phyloP scores from a whole-genome alignment of 2,113 vertebrate genomes.

The Oreochromis niloticus region DNA sequence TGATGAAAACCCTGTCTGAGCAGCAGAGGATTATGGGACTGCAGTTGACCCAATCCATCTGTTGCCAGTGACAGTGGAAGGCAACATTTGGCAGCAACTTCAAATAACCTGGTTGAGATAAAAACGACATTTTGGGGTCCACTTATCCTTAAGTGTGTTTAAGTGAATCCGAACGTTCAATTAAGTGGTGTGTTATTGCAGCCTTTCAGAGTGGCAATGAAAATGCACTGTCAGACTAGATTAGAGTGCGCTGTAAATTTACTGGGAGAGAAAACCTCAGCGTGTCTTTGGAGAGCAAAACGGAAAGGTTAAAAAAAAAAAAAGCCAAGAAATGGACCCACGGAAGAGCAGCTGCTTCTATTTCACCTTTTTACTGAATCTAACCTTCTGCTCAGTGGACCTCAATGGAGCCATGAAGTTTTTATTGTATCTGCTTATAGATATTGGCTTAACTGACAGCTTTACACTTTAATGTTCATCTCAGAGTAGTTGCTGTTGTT shows the following conservation, averaged over 20 bases:
- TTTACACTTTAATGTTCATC: not conserved
- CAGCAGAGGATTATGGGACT: constrained; percentile 50
- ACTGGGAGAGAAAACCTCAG: constrained; percentile 8
- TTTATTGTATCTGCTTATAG: not conserved
- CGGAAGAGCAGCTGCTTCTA: not conserved
- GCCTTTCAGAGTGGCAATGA: constrained; percentile 42
- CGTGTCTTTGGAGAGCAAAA: not conserved
- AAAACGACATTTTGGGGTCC: constrained; percentile 49
- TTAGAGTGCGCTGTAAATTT: constrained; percentile 49
- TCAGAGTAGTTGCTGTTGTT: not conserved
- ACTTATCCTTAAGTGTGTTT: constrained; percentile 62
- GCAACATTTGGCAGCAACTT: constrained; percentile 50
- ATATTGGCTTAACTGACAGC: not conserved
- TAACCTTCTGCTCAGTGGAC: not conserved
- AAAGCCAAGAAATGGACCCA: not conserved
- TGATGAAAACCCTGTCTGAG: constrained; percentile 43
- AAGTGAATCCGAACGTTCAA: constrained; percentile 56
- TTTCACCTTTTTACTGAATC: not conserved
- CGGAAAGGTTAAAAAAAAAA: not conserved
- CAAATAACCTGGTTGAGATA: constrained; percentile 47
- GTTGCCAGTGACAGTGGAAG: constrained; percentile 54
- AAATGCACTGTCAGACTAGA: constrained; percentile 53
- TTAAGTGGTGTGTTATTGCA: constrained; percentile 63
- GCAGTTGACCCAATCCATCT: constrained; percentile 60
- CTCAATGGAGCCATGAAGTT: not conserved